Evolutionary conservation across 2,888 invertebrate genomes (phyloP).

Genomic region (Lissonota sp.): DNA sequence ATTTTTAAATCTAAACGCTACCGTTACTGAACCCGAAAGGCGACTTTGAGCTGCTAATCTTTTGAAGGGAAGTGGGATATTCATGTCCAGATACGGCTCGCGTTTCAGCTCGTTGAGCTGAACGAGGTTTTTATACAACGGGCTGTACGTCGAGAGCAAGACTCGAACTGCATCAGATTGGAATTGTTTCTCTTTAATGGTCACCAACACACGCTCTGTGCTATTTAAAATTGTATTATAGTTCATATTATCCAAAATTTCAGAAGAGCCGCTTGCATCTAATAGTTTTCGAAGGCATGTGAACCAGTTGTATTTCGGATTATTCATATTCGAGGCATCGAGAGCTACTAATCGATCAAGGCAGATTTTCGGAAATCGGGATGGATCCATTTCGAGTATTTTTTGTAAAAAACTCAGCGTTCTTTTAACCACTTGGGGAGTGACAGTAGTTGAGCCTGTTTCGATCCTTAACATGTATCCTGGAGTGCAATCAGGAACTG

Average conservation of each 20-base stretch:
- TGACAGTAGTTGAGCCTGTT: conserved; percentile 9
- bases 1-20: background rate
- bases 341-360: conserved; percentile 11
- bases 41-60: background rate
- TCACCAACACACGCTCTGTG: background rate
- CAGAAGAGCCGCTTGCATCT: no score
- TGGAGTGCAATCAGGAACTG: conserved; percentile 17
- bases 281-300: background rate
- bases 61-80: background rate
- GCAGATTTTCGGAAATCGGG: conserved; percentile 6
- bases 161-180: conserved; percentile 17
- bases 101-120: conserved; percentile 6
- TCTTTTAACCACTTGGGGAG: conserved; percentile 3
- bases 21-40: background rate
- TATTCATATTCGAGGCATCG: background rate
- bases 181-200: conserved; percentile 2
- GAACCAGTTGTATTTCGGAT: conserved; percentile 7
- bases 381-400: conserved; percentile 19
- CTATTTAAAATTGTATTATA: background rate
- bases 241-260: background rate
- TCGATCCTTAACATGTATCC: conserved; percentile 29
- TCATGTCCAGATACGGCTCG: background rate
- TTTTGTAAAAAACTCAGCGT: background rate
- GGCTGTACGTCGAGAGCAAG: conserved; percentile 1
- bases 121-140: conserved; percentile 8